Percentiles rank a stretch among this genome's conserved stretches.
Conservation (phyloP, 1,140 invertebrate species). For the Lasioglossum albipes region DNA sequence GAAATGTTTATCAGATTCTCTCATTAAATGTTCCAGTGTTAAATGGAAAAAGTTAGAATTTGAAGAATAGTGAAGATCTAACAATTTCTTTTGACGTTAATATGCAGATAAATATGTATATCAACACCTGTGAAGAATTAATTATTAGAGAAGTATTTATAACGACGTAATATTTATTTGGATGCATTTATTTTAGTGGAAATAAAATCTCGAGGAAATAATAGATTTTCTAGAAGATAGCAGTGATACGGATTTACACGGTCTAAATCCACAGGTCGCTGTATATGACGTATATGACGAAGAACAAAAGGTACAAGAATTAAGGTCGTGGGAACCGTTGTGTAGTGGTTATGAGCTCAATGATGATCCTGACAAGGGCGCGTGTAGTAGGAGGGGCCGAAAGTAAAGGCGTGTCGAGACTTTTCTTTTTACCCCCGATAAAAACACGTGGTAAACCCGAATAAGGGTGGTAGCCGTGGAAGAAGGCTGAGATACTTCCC, state of each 20-base stretch:
- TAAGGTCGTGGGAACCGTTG: slow-evolving; percentile 28
- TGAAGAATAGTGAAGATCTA: no score
- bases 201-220: neutral
- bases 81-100: no score
- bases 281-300: slow-evolving; percentile 15
- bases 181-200: neutral
- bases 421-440: slow-evolving; percentile 35
- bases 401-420: slow-evolving; percentile 42
- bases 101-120: no score
- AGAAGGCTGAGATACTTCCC: slow-evolving; percentile 31
- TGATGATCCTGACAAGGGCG: slow-evolving; percentile 49
- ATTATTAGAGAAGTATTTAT: no score
- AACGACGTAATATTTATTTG: neutral
- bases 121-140: no score
- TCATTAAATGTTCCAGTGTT: no score
- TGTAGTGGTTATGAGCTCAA: slow-evolving; percentile 38
- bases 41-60: no score
- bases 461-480: slow-evolving; percentile 13
- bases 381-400: slow-evolving; percentile 27
- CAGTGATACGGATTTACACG: slow-evolving; percentile 8
- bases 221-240: slow-evolving; percentile 46
- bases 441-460: slow-evolving; percentile 36
- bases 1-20: no score
- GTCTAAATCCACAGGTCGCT: slow-evolving; percentile 54
- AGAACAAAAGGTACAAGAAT: slow-evolving; percentile 41